Evolutionary conservation across 2,797 vertebrate species (phyloP), one percentile per base, ranked within the genome.

Genomic region (Halcyon leucocephala): DNA sequence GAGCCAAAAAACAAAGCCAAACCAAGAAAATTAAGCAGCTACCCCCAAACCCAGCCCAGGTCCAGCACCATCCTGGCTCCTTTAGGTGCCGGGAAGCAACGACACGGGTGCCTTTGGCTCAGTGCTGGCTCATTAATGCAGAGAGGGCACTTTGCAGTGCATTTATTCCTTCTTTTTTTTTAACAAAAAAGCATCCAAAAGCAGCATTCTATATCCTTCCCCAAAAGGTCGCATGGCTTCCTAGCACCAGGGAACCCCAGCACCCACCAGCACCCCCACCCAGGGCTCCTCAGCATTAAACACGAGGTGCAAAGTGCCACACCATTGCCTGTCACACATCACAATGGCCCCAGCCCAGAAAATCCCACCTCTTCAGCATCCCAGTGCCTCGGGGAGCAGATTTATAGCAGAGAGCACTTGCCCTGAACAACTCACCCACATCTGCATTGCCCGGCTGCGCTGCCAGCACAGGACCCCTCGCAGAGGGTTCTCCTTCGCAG

Each of bases 391-490:
- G 0, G 37, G 25, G 12, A 78, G 70, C 11, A 78, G 70, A 69
- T 76, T n/a, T 3, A 12, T 1, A 10, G 71, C 48, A 12, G 2
- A 22, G 41, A 61, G 29, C 66, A 0, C 89, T 48, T 46, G 0
- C 61, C 65, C 39, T 7, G 18, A 64, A 62, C 10, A 42, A 28
- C 1, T 10, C 42, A 14, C 69, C 91, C 39, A 8, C 25, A 7
- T 10, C 20, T 12, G 37, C 58, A 3, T 19, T 61, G 62, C 49
- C 60, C 33, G 79, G 55, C 69, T 41, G 86, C 0, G 7, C 37
- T 6, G 25, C 71, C 22, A 51, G 66, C 0, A 11, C 9, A 0
- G 0, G 1, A 2, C 39, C 1, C 4, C 19, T 3, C 46, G 31
- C 42, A 2, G 11, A 33, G 58, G 1, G 26, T 54, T 67, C 3